Conservation (phyloP, 30 jellyfish, hydroid and myxozoan species). For the Hydractinia echinata region DNA sequence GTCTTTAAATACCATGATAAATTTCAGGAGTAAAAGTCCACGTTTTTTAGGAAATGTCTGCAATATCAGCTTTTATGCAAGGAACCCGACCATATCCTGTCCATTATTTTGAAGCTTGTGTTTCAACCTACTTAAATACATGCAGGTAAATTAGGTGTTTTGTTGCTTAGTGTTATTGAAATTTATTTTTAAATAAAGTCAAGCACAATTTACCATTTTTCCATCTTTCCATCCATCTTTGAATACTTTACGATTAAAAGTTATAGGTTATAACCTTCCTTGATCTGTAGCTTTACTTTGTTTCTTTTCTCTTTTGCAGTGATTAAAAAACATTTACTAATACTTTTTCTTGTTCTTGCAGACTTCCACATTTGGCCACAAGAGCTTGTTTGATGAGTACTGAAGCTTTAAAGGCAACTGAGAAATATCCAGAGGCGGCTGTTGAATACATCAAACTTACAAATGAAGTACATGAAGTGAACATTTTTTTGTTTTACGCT, state of each 20-base stretch:
- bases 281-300: no score
- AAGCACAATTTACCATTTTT: background rate
- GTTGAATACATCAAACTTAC: conserved; percentile 82
- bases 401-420: conserved; percentile 55
- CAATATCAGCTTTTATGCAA: conserved; percentile 82
- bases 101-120: conserved; percentile 88
- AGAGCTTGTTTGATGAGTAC: conserved; percentile 91
- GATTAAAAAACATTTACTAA: no score
- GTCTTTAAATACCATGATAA: background rate
- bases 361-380: conserved; percentile 85
- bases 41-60: conserved; percentile 83
- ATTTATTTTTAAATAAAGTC: no score
- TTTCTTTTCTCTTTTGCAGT: no score
- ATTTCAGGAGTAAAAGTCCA: no score
- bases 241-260: background rate
- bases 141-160: conserved; percentile 49
- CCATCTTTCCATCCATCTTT: background rate
- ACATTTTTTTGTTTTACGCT: no score
- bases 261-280: no score
- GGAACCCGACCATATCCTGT: conserved; percentile 54
- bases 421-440: conserved; percentile 81
- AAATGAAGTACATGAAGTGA: conserved; percentile 51
- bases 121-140: conserved; percentile 75
- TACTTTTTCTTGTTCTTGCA: background rate
- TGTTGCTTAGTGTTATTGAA: background rate